Evolutionary conservation across 2,113 vertebrate species (phyloP), one percentile per base, ranked within the genome.

Genomic region (Sigmodon hispidus): DNA sequence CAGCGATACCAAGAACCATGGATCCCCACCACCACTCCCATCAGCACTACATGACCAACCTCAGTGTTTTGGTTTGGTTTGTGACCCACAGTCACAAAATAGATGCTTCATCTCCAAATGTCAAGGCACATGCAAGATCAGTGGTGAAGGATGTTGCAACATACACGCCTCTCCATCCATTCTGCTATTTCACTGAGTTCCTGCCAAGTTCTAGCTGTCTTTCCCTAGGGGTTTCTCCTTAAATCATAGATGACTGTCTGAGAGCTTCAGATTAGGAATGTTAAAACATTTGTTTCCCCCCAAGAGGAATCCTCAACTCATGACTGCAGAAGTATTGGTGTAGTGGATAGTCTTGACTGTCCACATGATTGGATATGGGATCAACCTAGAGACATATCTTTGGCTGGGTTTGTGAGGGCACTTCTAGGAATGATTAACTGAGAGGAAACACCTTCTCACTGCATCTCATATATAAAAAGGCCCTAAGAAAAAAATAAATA

Each of bases 91-190:
- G 55, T 89, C 65, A 88, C 43, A 79, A 86, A 59, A 75, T 36
- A 94, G 70, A 59, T 93, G 43, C 84, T 87, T 72, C 61, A 84
- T 57, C 81, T 52, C 93, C 90, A 89, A 57, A 69, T 52, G 61
- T 80, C 87, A 77, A 43, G 22, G 65, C 13, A 73, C 72, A 70
- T 4, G 45, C 4, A 48, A 40, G 13, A 40, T 57, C 77, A 70
- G 21, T 12, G 31, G 4, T 12, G 8, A 26, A 83, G 52, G 52
- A 36, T 34, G 12, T 34, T 50, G 40, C 12, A 89, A 85, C 13
- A 19, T 10, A 85, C 34, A 15, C 79, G 6, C 13, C 9, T 89
- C n/a, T 70, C 31, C 59, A 22, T n/a, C 65, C 65, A 16, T 61
- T 76, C 69, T 89, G 31, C 43, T 31, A 12, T 36, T 90, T 69